Percentiles rank a stretch among this genome's conserved stretches.
Conservation (phyloP, 2,113 vertebrate species). For the Notarius quadriscutis region DNA sequence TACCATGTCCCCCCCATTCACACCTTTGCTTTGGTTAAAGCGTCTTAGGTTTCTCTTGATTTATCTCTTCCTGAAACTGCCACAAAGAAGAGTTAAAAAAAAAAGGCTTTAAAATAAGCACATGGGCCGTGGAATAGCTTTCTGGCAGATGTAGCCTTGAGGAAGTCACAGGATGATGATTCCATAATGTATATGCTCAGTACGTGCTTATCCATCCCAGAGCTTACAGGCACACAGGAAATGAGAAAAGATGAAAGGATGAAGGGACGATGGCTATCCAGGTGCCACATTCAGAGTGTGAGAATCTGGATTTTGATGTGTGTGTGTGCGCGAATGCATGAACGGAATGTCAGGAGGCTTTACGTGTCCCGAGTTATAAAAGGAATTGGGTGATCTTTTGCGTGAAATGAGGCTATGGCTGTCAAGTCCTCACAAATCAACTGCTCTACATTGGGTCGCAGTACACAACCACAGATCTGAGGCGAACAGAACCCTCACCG, state of each 20-base stretch:
- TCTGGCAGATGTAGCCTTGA: slow-evolving; percentile 40
- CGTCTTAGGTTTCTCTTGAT: not conserved
- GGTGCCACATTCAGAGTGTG: slow-evolving; percentile 22
- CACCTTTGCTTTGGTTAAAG: slow-evolving; percentile 6
- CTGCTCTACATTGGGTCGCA: not conserved
- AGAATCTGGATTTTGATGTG: slow-evolving; percentile 31
- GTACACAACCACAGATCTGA: not conserved
- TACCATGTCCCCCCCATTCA: not conserved
- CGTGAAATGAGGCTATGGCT: slow-evolving; percentile 21
- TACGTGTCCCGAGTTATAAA: slow-evolving; percentile 25
- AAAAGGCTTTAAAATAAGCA: slow-evolving; percentile 29
- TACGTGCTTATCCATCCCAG: slow-evolving; percentile 24
- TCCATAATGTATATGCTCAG: slow-evolving; percentile 36
- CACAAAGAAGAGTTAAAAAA: not conserved
- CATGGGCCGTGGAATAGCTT: slow-evolving; percentile 31
- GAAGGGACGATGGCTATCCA: slow-evolving; percentile 37
- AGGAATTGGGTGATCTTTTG: slow-evolving; percentile 36
- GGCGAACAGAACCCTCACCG: not conserved
- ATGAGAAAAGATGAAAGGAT: slow-evolving; percentile 47
- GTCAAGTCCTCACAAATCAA: slow-evolving; percentile 20
- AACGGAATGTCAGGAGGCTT: slow-evolving; percentile 23
- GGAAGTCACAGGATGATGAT: slow-evolving; percentile 32
- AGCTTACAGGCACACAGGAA: slow-evolving; percentile 45
- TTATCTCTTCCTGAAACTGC: slow-evolving; percentile 18
- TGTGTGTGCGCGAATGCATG: slow-evolving; percentile 21